phyloP scores from a whole-genome alignment of 2,113 vertebrate genomes.

The Thermophis baileyi region DNA sequence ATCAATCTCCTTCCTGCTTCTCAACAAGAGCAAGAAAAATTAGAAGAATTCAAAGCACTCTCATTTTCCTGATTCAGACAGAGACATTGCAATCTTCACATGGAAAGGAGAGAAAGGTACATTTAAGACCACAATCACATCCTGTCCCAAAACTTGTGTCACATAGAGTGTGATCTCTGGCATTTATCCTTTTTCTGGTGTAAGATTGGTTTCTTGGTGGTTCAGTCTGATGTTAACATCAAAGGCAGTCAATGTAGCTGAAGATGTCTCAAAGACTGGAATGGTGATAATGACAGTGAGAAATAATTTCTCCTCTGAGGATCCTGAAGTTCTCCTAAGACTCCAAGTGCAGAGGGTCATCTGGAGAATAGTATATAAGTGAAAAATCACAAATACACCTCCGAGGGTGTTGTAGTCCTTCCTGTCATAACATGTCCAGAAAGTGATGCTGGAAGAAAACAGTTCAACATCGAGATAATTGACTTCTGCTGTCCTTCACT shows the following conservation, averaged over 20 bases:
- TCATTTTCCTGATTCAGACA: neutral
- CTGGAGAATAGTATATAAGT: too few relatives aligned
- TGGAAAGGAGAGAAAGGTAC: neutral
- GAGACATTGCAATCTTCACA: neutral
- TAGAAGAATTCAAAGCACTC: neutral
- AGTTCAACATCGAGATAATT: neutral
- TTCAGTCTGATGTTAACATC: neutral
- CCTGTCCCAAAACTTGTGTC: neutral
- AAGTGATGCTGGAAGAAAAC: neutral
- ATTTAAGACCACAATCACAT: neutral
- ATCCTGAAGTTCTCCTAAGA: neutral
- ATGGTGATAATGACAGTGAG: neutral
- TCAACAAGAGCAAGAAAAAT: neutral
- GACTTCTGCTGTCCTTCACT: neutral
- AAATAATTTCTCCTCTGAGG: neutral
- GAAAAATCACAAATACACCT: neutral
- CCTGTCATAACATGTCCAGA: neutral
- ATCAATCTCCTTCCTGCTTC: neutral
- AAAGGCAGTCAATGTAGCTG: neutral
- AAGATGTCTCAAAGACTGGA: neutral
- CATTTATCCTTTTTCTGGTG: neutral
- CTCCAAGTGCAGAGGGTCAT: neutral
- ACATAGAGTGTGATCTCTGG: neutral
- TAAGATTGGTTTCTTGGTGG: neutral
- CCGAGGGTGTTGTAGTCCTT: neutral